Percentiles rank a stretch among this genome's conserved stretches.
Evolutionary conservation across 2,113 vertebrate genomes (phyloP).

Genomic region (Oncorhynchus keta): DNA sequence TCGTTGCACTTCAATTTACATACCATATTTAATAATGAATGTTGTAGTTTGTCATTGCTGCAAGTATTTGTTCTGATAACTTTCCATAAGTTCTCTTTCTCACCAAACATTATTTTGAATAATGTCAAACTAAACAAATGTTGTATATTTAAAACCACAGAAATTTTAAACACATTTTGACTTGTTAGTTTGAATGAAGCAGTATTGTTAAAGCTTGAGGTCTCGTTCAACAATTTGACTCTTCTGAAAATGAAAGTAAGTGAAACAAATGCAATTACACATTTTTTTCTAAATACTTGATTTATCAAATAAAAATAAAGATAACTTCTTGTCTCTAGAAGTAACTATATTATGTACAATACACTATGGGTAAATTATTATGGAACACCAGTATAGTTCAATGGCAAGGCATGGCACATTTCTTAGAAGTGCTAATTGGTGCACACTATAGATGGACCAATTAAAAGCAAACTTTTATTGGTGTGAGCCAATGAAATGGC

Average conservation of each 20-base stretch:
- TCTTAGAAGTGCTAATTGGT: not conserved
- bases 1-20: too few relatives aligned
- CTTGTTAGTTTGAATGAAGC: slow-evolving; percentile 1
- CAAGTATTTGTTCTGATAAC: not conserved
- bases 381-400: slow-evolving; percentile 31
- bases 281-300: not conserved
- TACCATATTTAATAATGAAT: not conserved
- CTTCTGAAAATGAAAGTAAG: not conserved
- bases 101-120: not conserved
- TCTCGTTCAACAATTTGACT: not conserved
- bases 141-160: not conserved
- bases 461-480: slow-evolving; percentile 38
- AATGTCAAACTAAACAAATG: not conserved
- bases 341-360: slow-evolving; percentile 49
- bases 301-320: slow-evolving; percentile 34
- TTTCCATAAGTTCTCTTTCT: not conserved
- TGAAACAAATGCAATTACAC: not conserved
- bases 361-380: slow-evolving; percentile 27
- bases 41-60: slow-evolving; percentile 3
- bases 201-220: not conserved
- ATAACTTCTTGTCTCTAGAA: slow-evolving; percentile 42
- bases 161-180: not conserved
- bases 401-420: slow-evolving; percentile 31
- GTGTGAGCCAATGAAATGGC: not conserved
- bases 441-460: not conserved